Evolutionary conservation across 2,888 invertebrate genomes (phyloP).

Genomic region (Troides oblongomaculatus): DNA sequence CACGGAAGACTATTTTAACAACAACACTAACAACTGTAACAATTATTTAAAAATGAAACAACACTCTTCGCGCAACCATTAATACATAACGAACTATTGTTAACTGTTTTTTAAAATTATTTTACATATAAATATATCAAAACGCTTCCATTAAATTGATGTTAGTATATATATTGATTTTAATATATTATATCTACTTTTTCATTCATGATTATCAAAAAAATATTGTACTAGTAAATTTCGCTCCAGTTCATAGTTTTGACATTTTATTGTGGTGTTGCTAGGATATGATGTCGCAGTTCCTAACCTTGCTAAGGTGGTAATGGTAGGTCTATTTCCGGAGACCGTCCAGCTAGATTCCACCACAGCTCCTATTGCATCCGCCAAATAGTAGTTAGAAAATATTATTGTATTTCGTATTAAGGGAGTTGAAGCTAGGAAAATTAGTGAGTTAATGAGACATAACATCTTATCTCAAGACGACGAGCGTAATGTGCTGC

Average conservation of each 20-base stretch:
- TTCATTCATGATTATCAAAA: slow-evolving; percentile 70
- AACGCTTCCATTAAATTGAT: slow-evolving; percentile 5
- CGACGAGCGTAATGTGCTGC: too few species aligned
- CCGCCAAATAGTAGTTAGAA: too few species aligned
- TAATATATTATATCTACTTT: slow-evolving; percentile 42
- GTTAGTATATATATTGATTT: slow-evolving; percentile 9
- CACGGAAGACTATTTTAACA: slow-evolving; percentile 46
- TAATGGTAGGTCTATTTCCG: too few species aligned
- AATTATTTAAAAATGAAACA: slow-evolving; percentile 34
- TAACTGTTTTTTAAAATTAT: slow-evolving; percentile 1
- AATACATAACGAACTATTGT: slow-evolving; percentile 29
- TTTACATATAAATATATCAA: slow-evolving; percentile 13
- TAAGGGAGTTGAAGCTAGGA: too few species aligned
- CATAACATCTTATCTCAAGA: too few species aligned
- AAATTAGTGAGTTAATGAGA: too few species aligned
- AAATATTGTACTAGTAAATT: slow-evolving; percentile 56
- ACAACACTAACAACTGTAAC: slow-evolving; percentile 43
- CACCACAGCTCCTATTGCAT: too few species aligned
- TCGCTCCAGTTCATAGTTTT: slow-evolving; percentile 67
- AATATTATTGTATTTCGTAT: too few species aligned
- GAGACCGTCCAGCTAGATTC: too few species aligned
- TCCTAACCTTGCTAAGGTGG: background rate
- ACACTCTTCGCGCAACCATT: slow-evolving; percentile 23
- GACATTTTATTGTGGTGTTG: slow-evolving; percentile 57
- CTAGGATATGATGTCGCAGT: slow-evolving; percentile 38